Percentiles rank a stretch among this genome's conserved stretches.
These are phyloP conservation scores for Archips crataeganus DNA, from an alignment of 2,888 invertebrate genomes.

Conservation along the genomic window DNA sequence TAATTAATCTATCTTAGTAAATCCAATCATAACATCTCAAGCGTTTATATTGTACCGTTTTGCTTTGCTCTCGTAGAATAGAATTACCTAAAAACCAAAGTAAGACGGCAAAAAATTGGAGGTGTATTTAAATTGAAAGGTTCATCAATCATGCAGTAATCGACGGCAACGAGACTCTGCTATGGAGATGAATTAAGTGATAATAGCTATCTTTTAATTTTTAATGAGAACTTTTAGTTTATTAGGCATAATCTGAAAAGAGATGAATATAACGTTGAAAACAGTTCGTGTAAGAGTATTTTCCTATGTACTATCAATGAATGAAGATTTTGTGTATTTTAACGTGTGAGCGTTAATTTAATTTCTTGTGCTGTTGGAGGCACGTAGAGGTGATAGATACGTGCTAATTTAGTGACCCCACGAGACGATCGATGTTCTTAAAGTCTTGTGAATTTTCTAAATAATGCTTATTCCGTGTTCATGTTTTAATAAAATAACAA, in stretches of 20 bases:
- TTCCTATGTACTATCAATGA: neutral
- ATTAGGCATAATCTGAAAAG: neutral
- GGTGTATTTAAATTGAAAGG: neutral
- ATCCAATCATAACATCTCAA: neutral
- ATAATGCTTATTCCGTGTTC: neutral
- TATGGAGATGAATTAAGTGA: constrained; percentile 24
- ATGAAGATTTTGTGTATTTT: constrained; percentile 1
- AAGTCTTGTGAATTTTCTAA: neutral
- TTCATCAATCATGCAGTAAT: constrained; percentile 37
- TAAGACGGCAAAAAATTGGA: neutral
- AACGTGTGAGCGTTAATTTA: neutral
- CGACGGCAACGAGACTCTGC: constrained; percentile 10
- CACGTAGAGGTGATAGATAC: constrained; percentile 1
- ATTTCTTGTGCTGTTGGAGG: neutral
- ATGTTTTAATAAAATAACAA: neutral
- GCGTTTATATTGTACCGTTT: neutral
- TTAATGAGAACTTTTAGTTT: neutral
- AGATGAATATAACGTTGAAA: neutral
- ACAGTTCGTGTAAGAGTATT: neutral
- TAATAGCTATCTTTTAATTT: constrained; percentile 16
- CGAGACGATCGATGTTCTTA: neutral
- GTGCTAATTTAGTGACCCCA: constrained; percentile 8
- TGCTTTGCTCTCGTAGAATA: neutral
- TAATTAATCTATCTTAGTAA: constrained; percentile 4
- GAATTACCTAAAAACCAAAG: neutral